These are phyloP conservation scores for Cryptops parisi DNA, from an alignment of 2,888 invertebrate species.

Conservation along the genomic window DNA sequence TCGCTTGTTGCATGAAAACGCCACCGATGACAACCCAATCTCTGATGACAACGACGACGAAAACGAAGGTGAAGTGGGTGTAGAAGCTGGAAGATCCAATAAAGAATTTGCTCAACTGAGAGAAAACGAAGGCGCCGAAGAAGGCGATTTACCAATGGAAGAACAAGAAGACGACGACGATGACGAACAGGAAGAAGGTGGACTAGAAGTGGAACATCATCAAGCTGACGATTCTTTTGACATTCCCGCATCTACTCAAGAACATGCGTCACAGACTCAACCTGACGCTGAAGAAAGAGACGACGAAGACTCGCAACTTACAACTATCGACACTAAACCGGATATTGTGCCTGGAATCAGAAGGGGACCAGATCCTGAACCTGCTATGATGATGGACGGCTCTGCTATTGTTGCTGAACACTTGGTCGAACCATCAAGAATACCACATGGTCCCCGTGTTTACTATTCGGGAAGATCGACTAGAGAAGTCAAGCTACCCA, in stretches of 20 bases:
- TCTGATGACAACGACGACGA: background rate
- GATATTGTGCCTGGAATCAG: background rate
- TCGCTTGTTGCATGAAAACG: background rate
- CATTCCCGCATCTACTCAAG: background rate
- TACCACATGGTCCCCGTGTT: background rate
- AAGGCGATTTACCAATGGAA: background rate
- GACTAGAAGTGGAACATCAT: background rate
- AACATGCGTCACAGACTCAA: background rate
- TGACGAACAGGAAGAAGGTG: background rate
- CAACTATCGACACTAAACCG: no score
- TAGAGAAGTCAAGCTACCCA: background rate
- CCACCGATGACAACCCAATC: background rate
- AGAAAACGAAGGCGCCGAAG: conserved; percentile 1
- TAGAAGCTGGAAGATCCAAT: no score
- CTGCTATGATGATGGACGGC: no score
- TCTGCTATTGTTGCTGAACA: background rate
- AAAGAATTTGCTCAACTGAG: background rate
- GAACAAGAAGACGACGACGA: background rate
- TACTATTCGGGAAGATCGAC: background rate
- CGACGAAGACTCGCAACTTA: background rate
- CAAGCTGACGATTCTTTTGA: background rate
- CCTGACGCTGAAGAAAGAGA: background rate
- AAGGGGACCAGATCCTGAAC: background rate
- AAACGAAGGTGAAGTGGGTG: background rate
- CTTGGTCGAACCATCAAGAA: background rate